Evolutionary conservation across 2,797 vertebrate genomes (phyloP), one percentile per base, ranked within the genome.

Genomic region (Meriones psammophilus): DNA sequence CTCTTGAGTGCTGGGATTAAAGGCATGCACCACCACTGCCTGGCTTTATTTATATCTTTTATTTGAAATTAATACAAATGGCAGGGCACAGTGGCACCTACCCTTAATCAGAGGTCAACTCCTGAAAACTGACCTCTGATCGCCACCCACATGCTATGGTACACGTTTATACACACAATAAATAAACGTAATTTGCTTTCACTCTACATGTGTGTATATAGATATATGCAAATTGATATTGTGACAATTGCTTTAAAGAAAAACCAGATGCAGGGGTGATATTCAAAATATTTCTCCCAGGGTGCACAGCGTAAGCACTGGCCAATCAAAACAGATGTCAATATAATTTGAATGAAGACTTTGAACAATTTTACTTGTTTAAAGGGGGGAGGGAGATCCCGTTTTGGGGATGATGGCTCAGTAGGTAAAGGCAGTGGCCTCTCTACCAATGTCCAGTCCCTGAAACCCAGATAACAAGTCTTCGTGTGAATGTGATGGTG

Each of bases 231-330:
- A 88, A 94, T 80, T 84, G 8, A 91, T 71, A 91, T 71, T 71
- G n/a, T 93, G 77, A 71, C 64, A 46, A 84, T 39, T 94, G 62
- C 71, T 85, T 94, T 88, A 62, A 96, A 64, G 36, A 36, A 78
- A 68, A 62, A 84, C 66, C 28, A 68, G 30, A 85, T 88, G 60
- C 79, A 92, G 96, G 92, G 50, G 42, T 94, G 93, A 76, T 93
- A 96, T 84, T 96, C 87, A 97, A 94, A 97, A 89, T 66, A 92
- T 88, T 92, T 95, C 50, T 50, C 94, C 90, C 90, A 92, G 71
- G 15, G 8, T 36, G 1, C 18, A 88, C 30, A 96, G 74, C 56
- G 60, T 74, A 92, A 94, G 62, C 78, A 79, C 74, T 79, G 86
- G 91, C 39, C 74, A 50, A 74, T 88, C 36, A 84, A 96, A 96